Base-by-base conservation (phyloP, 1,140 invertebrate species). In the Nilaparvata lugens region DNA sequence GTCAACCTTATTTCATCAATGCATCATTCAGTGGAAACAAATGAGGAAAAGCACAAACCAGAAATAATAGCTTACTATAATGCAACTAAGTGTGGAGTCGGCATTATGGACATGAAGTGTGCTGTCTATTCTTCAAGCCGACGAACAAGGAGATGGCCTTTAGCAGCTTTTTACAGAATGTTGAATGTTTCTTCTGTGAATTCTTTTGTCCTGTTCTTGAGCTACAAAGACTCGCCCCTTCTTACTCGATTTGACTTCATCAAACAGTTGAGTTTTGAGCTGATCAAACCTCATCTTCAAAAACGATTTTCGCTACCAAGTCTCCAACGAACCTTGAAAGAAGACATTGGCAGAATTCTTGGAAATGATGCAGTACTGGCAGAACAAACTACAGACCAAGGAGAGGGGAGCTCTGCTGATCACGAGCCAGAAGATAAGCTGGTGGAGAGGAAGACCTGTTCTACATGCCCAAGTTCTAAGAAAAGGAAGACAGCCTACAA, bases 51-150 rank as follows among this genome's bases (percentile, higher is more conserved):
- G 19, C 60, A 59, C 21, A 68, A 68, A 57, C 67, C 69, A 19
- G 66, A 69, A 52, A 68, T 70, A 14, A 68, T 70, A 14, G n/a
- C 28, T 23, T 65, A 58, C 52, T 70, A 69, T 45, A 69, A 72
- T 35, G 40, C 14, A 16, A 72, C 67, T 24, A 71, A 72, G 64
- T 54, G 53, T 35, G 70, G 70, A 14, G 68, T 71, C 6, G 67
- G 70, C 69, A 48, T 56, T 11, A 42, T 70, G n/a, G 68, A 71
- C 52, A 42, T 67, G 61, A 69, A 68, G 61, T 68, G 65, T 62
- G 55, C 66, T 5, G 64, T 52, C 25, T 69, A 69, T 58, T 56
- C 42, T 21, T 60, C 53, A 38, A 62, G 63, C 56, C 51, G 66
- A 51, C 28, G 59, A 60, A 68, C 65, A 16, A 56, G 65, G 45